Evolutionary conservation across 2,888 invertebrate genomes (phyloP), one percentile per base, ranked within the genome.

Genomic region (Perizoma flavofasciatum): DNA sequence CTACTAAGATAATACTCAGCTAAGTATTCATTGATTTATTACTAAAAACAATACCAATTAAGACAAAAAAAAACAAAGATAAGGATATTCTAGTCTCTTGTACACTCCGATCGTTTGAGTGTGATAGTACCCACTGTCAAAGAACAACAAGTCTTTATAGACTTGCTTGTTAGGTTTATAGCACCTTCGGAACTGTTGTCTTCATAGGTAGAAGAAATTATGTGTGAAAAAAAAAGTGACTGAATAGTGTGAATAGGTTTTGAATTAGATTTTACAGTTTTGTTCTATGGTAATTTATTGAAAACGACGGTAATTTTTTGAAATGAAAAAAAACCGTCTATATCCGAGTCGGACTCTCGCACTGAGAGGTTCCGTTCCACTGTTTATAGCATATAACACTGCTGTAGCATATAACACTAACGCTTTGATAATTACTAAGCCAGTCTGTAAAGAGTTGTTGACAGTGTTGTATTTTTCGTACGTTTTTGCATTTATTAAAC

Each of bases 121-220:
- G 43, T 7, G 39, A 58, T 55, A 40, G 61, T 43, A 53, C 56
- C 49, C 45, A 32, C 34, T 45, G 69, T 55, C 74, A 75, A 72
- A 75, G 76, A 79, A 70, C 76, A 79, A 63, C 59, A 66, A 69
- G 64, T 61, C 66, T 60, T 70, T 65, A 65, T 63, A 70, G 74
- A 75, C 60, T 53, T 55, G 70, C 74, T 78, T 79, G 74, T 77
- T 78, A 76, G 70, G 67, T 74, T 67, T 69, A 69, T 57, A 32
- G 49, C 53, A 41, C 47, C 37, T 59, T 62, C 39, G 60, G 40
- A 49, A 44, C 50, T 47, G 55, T 44, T 49, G 55, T 57, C 51
- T 63, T 65, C 49, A 65, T 59, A 54, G 45, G 39, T 49, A 63
- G 52, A 59, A 47, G 47, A 32, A 52, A 55, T 58, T 22, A 33